phyloP scores from a whole-genome alignment of 2,797 vertebrate species.

The Anabas testudineus region DNA sequence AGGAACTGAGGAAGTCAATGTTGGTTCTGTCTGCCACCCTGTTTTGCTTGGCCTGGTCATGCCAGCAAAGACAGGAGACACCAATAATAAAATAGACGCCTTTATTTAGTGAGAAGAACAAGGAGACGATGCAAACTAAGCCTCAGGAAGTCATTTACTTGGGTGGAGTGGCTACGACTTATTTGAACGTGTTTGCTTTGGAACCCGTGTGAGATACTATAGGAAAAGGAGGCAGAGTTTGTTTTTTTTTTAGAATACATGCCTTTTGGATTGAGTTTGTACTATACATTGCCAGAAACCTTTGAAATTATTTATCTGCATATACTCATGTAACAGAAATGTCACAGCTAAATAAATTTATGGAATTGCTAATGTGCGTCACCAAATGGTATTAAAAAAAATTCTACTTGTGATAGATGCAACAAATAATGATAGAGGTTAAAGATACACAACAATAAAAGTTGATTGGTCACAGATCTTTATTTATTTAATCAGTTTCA shows the following conservation, averaged over 20 bases:
- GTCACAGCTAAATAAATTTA: neutral
- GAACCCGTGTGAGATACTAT: conserved; percentile 27
- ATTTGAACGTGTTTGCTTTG: conserved; percentile 55
- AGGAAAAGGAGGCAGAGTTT: conserved; percentile 31
- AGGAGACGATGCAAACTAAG: conserved; percentile 46
- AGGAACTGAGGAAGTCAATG: conserved; percentile 66
- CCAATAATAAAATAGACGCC: conserved; percentile 59
- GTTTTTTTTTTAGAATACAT: conserved; percentile 7
- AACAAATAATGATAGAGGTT: too few relatives aligned
- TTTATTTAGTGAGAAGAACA: conserved; percentile 66
- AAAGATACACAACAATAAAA: too few relatives aligned
- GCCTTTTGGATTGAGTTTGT: neutral
- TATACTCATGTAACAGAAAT: neutral
- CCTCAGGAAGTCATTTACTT: conserved; percentile 73
- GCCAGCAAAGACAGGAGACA: conserved; percentile 47
- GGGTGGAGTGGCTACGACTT: conserved; percentile 53
- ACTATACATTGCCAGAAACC: neutral
- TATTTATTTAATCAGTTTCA: neutral
- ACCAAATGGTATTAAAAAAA: neutral
- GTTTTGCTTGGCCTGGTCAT: conserved; percentile 68
- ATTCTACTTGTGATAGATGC: neutral
- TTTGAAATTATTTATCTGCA: neutral
- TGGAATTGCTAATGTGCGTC: neutral
- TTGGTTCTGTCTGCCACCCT: conserved; percentile 72
- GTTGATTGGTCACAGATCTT: neutral